Conservation (phyloP, 64 coral and sea anemone genomes). For the Pocillopora verrucosa region DNA sequence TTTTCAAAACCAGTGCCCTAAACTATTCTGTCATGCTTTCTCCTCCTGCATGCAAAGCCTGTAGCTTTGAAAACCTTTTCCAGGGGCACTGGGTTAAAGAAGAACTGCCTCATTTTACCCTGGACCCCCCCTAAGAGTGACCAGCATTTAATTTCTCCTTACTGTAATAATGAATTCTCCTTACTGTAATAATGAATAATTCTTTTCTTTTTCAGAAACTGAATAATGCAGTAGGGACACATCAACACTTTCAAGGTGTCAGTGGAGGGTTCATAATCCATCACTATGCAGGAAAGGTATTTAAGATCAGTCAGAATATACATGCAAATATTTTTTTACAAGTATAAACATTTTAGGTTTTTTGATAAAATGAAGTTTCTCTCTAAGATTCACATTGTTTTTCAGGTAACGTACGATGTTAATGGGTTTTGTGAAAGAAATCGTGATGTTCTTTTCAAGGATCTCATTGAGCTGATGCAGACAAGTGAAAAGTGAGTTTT, state of each 20-base stretch:
- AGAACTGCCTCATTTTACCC: too few species aligned
- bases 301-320: neutral
- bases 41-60: too few species aligned
- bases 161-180: too few species aligned
- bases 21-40: too few species aligned
- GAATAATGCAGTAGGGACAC: conserved; percentile 76
- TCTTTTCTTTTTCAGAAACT: conserved; percentile 80
- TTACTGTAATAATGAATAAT: neutral
- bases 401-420: conserved; percentile 88
- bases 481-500: conserved; percentile 84
- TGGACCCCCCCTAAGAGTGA: too few species aligned
- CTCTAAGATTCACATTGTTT: neutral
- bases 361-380: too few species aligned
- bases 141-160: too few species aligned
- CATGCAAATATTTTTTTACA: neutral
- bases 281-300: conserved; percentile 99
- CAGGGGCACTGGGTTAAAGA: too few species aligned
- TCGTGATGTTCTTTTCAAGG: conserved; percentile 94
- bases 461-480: conserved; percentile 99
- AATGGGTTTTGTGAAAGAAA: conserved; percentile 98
- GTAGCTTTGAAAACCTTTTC: too few species aligned
- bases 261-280: conserved; percentile 89
- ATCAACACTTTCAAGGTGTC: conserved; percentile 90
- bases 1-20: too few species aligned
- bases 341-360: too few species aligned